phyloP scores from a whole-genome alignment of 2,797 vertebrate species.

The Rhabdophis nuchalis region DNA sequence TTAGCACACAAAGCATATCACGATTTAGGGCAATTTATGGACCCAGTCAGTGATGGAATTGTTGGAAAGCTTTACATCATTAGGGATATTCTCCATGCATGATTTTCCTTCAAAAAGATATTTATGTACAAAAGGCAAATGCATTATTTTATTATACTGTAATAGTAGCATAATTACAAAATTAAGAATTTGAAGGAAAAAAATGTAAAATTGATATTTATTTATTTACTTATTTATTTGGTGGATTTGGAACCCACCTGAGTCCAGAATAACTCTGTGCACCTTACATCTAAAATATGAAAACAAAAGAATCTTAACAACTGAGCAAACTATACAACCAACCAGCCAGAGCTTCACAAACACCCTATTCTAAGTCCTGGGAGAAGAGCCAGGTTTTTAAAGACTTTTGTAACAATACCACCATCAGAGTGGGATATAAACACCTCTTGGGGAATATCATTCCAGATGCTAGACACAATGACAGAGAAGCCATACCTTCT shows the following conservation, averaged over 20 bases:
- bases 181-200: background rate
- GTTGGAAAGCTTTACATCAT: background rate
- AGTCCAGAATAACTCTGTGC: background rate
- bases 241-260: background rate
- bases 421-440: background rate
- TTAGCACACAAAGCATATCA: background rate
- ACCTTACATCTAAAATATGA: background rate
- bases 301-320: background rate
- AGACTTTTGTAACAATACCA: background rate
- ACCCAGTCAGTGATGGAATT: background rate
- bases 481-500: background rate
- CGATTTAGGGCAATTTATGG: background rate
- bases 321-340: background rate
- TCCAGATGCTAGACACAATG: background rate
- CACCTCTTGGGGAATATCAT: background rate
- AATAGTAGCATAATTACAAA: background rate
- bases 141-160: background rate
- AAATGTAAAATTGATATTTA: too few species aligned
- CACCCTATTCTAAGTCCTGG: background rate
- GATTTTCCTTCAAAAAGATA: background rate
- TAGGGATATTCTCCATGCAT: background rate
- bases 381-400: background rate
- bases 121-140: background rate
- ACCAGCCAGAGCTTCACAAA: background rate
- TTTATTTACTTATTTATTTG: background rate